Conservation (phyloP, 2,888 invertebrate species). For the Hofmannophila pseudospretella region DNA sequence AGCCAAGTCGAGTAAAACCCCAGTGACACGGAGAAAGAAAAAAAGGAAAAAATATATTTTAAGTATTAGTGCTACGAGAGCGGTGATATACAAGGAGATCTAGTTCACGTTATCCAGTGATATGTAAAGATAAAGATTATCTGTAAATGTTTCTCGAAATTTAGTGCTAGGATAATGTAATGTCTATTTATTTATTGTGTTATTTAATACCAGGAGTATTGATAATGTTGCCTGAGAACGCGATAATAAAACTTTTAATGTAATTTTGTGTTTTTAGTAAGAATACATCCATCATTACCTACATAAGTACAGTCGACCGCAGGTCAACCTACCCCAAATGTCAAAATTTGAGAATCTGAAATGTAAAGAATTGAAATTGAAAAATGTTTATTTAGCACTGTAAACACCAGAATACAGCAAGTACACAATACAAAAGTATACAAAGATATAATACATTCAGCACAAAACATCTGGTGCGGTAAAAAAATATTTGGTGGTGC, state of each 20-base stretch:
- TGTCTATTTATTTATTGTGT: constrained; percentile 58
- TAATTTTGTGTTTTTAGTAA: not conserved
- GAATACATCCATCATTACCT: not conserved
- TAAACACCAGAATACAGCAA: no score
- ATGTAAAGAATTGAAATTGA: no score
- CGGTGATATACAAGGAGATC: constrained; percentile 34
- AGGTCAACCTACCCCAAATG: no score
- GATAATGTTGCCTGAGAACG: constrained; percentile 42
- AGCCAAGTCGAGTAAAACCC: constrained; percentile 63
- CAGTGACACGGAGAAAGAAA: constrained; percentile 11
- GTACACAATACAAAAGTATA: no score
- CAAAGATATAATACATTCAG: no score
- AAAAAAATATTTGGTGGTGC: no score
- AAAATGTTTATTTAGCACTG: no score
- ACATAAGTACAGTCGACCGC: no score
- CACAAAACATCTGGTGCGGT: no score
- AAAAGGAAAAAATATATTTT: constrained; percentile 26
- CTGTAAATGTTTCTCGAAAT: constrained; percentile 53
- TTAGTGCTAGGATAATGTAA: constrained; percentile 47
- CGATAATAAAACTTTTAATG: constrained; percentile 41
- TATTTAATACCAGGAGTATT: constrained; percentile 38
- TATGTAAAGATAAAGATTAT: constrained; percentile 36
- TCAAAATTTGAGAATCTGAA: no score
- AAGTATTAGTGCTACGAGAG: constrained; percentile 57
- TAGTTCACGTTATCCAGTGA: constrained; percentile 30